A percentile compares a stretch with the other conserved stretches of the same genome.
These are phyloP conservation scores for Phenacoccus solenopsis DNA, from an alignment of 1,140 invertebrate species.

Conservation along the genomic window DNA sequence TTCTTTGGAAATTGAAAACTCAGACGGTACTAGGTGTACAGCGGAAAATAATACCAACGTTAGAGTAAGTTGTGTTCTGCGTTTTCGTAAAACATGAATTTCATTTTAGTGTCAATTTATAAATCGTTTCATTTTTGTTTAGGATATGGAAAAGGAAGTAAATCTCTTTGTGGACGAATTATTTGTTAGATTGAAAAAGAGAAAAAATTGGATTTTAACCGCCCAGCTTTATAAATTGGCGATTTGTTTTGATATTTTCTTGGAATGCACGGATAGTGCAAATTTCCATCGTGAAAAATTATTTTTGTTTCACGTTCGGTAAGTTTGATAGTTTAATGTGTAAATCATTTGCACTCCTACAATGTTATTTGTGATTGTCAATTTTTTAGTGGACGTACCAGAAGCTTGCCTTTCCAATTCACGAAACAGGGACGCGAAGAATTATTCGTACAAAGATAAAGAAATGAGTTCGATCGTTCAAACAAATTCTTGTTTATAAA, in stretches of 20 bases:
- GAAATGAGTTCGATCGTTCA: too few relatives aligned
- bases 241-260: slow-evolving; percentile 71
- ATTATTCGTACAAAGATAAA: not conserved
- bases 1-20: slow-evolving; percentile 42
- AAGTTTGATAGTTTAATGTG: not conserved
- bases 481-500: not conserved
- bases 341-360: not conserved
- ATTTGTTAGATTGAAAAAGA: slow-evolving; percentile 23
- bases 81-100: not conserved
- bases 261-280: slow-evolving; percentile 56
- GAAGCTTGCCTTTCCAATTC: slow-evolving; percentile 22
- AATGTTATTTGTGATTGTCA: not conserved
- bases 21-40: slow-evolving; percentile 33
- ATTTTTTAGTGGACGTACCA: slow-evolving; percentile 22
- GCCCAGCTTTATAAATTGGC: slow-evolving; percentile 65
- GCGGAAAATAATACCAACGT: slow-evolving; percentile 36
- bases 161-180: slow-evolving; percentile 39
- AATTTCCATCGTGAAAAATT: slow-evolving; percentile 67
- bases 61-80: slow-evolving; percentile 32
- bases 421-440: not conserved
- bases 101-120: slow-evolving; percentile 21
- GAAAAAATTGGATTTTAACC: slow-evolving; percentile 43
- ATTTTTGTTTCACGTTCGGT: slow-evolving; percentile 40
- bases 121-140: not conserved
- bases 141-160: slow-evolving; percentile 43